phyloP scores from a whole-genome alignment of 2,113 vertebrate genomes.

The Tetrax tetrax region DNA sequence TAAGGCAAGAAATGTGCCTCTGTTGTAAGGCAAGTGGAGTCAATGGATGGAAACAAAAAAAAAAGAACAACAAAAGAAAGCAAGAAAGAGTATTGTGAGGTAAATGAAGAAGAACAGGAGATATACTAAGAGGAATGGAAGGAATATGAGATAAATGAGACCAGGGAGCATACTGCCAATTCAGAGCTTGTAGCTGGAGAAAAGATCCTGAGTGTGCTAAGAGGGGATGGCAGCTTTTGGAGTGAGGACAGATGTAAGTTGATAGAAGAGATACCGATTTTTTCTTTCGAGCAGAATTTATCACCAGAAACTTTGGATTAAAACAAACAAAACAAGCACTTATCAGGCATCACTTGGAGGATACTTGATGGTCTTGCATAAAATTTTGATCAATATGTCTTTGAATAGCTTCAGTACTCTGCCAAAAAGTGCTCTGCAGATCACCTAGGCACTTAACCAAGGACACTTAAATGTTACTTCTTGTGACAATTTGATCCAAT shows the following conservation, averaged over 20 bases:
- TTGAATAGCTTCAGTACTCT: neutral
- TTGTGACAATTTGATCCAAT: neutral
- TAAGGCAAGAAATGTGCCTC: neutral
- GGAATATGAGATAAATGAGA: neutral
- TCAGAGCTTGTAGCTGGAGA: neutral
- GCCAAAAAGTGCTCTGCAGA: neutral
- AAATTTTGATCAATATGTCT: neutral
- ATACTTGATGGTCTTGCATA: neutral
- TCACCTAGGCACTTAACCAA: neutral
- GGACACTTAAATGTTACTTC: neutral
- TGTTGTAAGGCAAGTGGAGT: accelerated
- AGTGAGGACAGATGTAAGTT: neutral
- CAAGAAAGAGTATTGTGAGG: neutral
- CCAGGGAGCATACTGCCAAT: neutral
- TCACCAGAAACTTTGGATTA: neutral
- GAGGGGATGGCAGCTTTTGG: neutral
- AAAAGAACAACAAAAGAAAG: neutral
- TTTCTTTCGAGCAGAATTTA: neutral
- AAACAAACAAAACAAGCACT: neutral
- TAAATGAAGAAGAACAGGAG: neutral
- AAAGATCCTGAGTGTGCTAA: neutral
- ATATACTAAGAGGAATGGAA: neutral
- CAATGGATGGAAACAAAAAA: neutral
- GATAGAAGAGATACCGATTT: neutral
- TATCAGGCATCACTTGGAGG: neutral